Percentiles rank a stretch among this genome's conserved stretches.
phyloP scores from a whole-genome alignment of 2,113 vertebrate species.

The Gulo gulo region DNA sequence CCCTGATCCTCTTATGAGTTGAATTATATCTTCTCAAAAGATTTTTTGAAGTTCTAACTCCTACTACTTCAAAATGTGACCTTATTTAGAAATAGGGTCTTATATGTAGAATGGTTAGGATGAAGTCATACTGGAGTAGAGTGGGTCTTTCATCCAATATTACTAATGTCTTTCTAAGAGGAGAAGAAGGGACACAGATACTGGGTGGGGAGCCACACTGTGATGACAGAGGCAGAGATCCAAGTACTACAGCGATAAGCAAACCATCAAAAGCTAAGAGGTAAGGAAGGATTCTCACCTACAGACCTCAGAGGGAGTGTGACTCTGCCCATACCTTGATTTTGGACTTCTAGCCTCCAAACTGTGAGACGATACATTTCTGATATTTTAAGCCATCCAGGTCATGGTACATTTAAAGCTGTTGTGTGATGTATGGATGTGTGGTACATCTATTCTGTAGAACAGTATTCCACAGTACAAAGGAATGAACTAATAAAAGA shows the following conservation, averaged over 20 bases:
- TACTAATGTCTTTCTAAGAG: background rate
- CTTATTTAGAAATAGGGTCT: background rate
- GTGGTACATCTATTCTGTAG: background rate
- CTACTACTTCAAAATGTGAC: background rate
- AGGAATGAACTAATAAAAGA: background rate
- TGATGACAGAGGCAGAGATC: background rate
- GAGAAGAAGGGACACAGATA: background rate
- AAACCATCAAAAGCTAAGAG: background rate
- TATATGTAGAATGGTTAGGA: background rate
- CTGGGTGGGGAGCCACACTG: background rate
- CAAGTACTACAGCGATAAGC: background rate
- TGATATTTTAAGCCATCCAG: background rate
- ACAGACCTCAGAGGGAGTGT: background rate
- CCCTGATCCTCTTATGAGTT: background rate
- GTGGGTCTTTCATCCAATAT: background rate
- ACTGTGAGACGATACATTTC: background rate
- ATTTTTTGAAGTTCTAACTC: background rate
- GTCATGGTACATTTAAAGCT: background rate
- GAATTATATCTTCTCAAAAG: background rate
- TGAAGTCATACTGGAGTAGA: background rate
- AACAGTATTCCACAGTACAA: background rate
- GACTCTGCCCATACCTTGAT: background rate
- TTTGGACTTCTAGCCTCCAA: background rate
- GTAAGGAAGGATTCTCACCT: background rate
- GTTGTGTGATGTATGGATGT: background rate